A percentile compares a stretch with the other conserved stretches of the same genome.
Evolutionary conservation across 2,113 vertebrate species (phyloP).

Genomic region (Pseudorectes ferrugineus): DNA sequence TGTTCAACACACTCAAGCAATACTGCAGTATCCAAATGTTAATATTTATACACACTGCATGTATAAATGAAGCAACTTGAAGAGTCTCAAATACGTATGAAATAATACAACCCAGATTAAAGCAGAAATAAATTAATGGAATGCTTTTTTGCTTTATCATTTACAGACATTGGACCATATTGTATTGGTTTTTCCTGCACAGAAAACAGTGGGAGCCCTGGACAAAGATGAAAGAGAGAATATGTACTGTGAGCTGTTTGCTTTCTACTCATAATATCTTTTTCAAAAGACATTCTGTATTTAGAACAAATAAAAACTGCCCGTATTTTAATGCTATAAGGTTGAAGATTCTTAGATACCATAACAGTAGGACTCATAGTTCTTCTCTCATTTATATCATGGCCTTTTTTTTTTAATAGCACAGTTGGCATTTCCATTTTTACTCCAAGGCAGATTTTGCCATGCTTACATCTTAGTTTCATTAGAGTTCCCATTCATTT

Average conservation of each 20-base stretch:
- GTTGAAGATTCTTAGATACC: neutral
- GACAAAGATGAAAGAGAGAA: conserved; percentile 43
- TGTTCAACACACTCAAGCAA: neutral
- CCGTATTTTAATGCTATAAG: neutral
- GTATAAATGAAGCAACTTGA: neutral
- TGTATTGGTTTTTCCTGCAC: neutral
- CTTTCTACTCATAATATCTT: neutral
- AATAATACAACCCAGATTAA: conserved; percentile 28
- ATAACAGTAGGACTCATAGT: neutral
- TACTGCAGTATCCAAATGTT: neutral
- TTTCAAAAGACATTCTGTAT: neutral
- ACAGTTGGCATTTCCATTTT: conserved; percentile 5
- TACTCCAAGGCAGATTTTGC: neutral
- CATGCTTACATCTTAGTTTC: conserved; percentile 16
- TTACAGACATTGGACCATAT: conserved; percentile 36
- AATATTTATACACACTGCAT: neutral
- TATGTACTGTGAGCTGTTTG: neutral
- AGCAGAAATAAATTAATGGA: conserved; percentile 16
- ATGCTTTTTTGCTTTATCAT: conserved; percentile 20
- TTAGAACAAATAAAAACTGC: neutral
- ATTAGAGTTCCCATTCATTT: conserved; percentile 7
- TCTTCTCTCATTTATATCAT: neutral
- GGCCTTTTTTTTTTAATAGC: neutral
- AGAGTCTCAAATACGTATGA: neutral
- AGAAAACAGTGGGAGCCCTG: conserved; percentile 46